Base-by-base conservation (phyloP, 2,888 invertebrate genomes). In the Siphlonurus alternatus region DNA sequence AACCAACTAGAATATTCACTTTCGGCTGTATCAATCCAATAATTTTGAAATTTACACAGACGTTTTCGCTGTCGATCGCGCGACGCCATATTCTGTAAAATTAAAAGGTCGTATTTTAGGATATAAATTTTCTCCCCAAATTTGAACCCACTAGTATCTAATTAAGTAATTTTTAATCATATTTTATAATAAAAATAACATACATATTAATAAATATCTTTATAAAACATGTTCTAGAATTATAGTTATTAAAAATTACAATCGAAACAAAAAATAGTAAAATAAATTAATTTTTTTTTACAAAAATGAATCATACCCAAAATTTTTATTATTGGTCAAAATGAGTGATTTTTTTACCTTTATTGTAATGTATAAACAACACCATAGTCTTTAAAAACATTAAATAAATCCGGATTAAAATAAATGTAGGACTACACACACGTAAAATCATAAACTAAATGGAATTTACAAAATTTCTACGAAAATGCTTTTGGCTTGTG, bases 401-500 rank as follows among this genome's bases (percentile, higher is more conserved):
- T 38, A 38, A 38, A 38, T 38, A 10, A 38, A 38, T 38, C 38
- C 38, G 15, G 7, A 38, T 10, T 15, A 38, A 38, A 38, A 38
- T 38, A 38, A 38, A 38, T 38, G 15, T 10, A 10, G 38, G 15
- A 38, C 7, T 38, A 38, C 38, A 38, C 38, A 38, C 56, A 56
- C 56, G 5, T 10, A 56, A 56, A 56, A 56, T 22, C 56, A 56
- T 38, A 56, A 56, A 20, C 56, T 56, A 56, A 56, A 56, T 56
- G 56, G 22, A 56, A 56, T 56, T 56, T 56, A 56, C 56, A 56
- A 56, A 56, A 56, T 56, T 56, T 56, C 56, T 22, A 56, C 56
- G 56, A 56, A 56, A 56, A 56, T 56, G 19, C 19, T 22, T 56
- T 38, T 38, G 38, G 38, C 38, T 22, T 38, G 38, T 15, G 7